These are phyloP conservation scores for Gambusia affinis DNA, from an alignment of 2,113 vertebrate genomes.

Conservation along the genomic window DNA sequence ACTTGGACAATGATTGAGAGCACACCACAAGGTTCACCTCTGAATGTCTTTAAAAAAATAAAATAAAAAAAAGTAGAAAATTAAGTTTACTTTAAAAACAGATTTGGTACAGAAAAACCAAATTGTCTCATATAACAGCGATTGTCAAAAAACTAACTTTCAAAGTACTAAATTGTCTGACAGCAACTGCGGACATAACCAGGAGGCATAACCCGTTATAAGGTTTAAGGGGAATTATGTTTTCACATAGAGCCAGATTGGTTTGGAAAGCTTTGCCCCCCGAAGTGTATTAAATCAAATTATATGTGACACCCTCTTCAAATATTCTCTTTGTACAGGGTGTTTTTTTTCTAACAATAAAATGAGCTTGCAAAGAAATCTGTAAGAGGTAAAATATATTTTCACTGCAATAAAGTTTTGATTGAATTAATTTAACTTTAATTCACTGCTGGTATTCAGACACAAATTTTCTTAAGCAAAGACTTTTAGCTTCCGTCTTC, in stretches of 20 bases:
- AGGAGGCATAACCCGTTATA: background rate
- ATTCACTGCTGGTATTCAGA: background rate
- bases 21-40: too few relatives aligned
- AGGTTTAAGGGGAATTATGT: background rate
- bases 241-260: background rate
- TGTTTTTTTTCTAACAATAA: background rate
- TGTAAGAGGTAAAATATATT: background rate
- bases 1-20: too few relatives aligned
- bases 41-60: too few relatives aligned
- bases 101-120: too few relatives aligned
- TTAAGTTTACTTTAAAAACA: too few relatives aligned
- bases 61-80: too few relatives aligned
- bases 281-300: background rate
- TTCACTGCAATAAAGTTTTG: background rate
- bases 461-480: conserved; percentile 10
- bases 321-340: background rate
- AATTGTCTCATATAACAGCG: too few relatives aligned
- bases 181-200: background rate
- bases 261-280: background rate
- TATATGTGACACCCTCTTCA: background rate
- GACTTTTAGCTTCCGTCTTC: conserved; percentile 10
- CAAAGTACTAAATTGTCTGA: background rate
- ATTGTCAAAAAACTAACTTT: too few relatives aligned
- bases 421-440: background rate
- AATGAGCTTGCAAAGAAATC: background rate